Conservation (phyloP, 1,140 invertebrate genomes). For the Sitophilus oryzae region DNA sequence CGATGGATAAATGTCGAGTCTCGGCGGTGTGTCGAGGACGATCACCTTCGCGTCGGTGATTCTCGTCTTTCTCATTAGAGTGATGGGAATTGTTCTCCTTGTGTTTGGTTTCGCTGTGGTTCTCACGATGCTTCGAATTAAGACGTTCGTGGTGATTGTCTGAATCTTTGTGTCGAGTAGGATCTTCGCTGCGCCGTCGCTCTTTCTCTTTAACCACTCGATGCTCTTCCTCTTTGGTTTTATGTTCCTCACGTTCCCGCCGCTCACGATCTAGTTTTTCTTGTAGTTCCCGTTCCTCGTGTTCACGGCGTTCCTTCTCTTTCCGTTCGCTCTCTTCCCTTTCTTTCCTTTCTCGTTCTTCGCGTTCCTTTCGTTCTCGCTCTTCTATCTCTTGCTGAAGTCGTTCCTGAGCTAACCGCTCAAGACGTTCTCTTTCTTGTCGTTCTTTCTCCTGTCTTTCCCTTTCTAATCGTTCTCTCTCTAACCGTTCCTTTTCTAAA, state of each 20-base stretch:
- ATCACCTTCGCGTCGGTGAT: conserved; percentile 21
- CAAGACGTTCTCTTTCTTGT: conserved; percentile 36
- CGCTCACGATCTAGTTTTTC: conserved; percentile 20
- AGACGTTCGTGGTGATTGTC: conserved; percentile 41
- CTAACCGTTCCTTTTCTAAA: conserved; percentile 39
- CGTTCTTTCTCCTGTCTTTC: conserved; percentile 44
- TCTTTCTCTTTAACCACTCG: conserved; percentile 36
- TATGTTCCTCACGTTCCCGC: conserved; percentile 34
- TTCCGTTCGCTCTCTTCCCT: conserved; percentile 34
- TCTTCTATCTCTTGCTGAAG: conserved; percentile 39
- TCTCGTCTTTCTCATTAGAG: background rate
- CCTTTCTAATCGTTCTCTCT: conserved; percentile 37
- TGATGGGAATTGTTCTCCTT: conserved; percentile 30
- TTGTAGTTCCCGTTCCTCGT: conserved; percentile 22
- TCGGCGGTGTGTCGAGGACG: conserved; percentile 33
- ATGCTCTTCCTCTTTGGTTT: conserved; percentile 34
- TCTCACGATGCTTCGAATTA: conserved; percentile 35
- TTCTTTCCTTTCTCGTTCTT: conserved; percentile 35
- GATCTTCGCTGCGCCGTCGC: conserved; percentile 33
- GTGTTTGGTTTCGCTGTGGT: conserved; percentile 38
- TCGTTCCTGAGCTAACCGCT: conserved; percentile 29
- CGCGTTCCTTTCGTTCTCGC: conserved; percentile 23
- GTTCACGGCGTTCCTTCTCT: conserved; percentile 37
- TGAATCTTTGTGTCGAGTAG: conserved; percentile 33
- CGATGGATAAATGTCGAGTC: conserved; percentile 38